Evolutionary conservation across 2,113 vertebrate species (phyloP), one percentile per base, ranked within the genome.

Genomic region (Coptodon rendalli): DNA sequence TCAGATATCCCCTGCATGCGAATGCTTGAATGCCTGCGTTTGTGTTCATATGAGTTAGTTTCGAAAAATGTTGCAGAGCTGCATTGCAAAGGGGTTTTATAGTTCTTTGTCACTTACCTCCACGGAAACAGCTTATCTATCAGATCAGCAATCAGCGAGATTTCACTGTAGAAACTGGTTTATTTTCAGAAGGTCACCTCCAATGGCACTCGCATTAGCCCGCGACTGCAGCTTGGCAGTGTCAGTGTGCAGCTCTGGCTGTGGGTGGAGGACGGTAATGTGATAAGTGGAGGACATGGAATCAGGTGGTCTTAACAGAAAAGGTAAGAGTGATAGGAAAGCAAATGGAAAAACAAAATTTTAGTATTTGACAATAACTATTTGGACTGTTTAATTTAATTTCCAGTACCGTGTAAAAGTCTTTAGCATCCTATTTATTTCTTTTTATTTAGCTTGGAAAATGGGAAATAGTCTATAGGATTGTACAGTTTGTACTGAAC

Each of bases 41-140:
- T 78, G 78, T 86, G 6, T 3, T 19, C 38, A 9, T 48, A 4
- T 22, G 14, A n/a, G 43, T 81, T 63, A n/a, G 73, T 78, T 78
- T 78, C 36, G 38, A 91, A 90, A 95, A 92, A 93, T 95, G 92
- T 89, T 56, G 88, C 86, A 5, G 0, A 73, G 50, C 91, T 80
- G 86, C 91, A 93, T 93, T 92, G 91, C 54, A 6, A 4, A 61
- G 5, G 29, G 56, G 56, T 90, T 89, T 83, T 63, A 6, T 0
- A 40, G 36, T 31, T 36, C 52, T 24, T 59, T 85, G 59, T 93
- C 79, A 83, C 80, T 85, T 86, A 83, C 84, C 24, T 86, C 24
- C 12, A 45, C 7, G 2, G 83, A 92, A 87, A 78, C 29, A 43
- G 52, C 36, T 52, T 87, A 89, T 92, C 83, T 48, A 17, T 90